phyloP scores from a whole-genome alignment of 2,113 vertebrate species.

The Penelope pileata region DNA sequence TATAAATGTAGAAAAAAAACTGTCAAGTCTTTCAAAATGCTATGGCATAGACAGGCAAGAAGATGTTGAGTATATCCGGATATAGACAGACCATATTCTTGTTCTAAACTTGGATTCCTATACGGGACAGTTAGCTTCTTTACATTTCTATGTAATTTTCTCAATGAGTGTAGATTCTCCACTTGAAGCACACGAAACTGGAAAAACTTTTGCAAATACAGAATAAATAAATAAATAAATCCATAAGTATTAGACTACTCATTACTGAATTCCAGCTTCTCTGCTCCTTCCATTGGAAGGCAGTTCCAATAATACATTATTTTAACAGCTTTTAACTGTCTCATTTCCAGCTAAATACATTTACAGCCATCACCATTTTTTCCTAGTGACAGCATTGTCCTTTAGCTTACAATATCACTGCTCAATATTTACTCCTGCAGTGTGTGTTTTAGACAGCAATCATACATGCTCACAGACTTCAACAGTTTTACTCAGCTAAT shows the following conservation, averaged over 20 bases:
- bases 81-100: neutral
- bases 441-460: neutral
- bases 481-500: neutral
- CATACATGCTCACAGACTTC: neutral
- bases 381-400: constrained; percentile 16
- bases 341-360: neutral
- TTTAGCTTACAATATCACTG: constrained; percentile 2
- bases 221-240: neutral
- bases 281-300: neutral
- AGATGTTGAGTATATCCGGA: neutral
- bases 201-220: neutral
- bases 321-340: neutral
- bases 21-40: neutral
- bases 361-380: constrained; percentile 17
- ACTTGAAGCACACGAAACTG: neutral
- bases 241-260: neutral
- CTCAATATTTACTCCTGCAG: constrained; percentile 16
- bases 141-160: neutral
- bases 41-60: accelerated
- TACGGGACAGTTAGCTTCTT: neutral
- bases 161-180: neutral
- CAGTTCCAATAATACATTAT: neutral
- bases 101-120: neutral
- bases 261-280: neutral
- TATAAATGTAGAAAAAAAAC: neutral